phyloP scores from a whole-genome alignment of 2,797 vertebrate genomes.

The Pseudopleuronectes americanus region DNA sequence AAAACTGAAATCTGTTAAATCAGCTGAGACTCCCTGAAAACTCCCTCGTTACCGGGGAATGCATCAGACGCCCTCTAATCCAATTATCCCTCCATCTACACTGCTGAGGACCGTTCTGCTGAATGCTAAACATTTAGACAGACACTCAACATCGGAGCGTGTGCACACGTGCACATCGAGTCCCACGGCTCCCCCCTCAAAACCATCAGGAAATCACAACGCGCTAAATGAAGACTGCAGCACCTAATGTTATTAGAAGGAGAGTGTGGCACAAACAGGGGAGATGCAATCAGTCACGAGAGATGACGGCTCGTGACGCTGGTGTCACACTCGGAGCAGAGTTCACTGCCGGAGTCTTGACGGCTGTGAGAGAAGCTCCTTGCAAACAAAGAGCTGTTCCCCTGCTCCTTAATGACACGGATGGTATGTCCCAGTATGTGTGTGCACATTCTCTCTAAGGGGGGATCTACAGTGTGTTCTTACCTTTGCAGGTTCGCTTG shows the following conservation, averaged over 20 bases:
- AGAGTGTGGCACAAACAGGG: slow-evolving; percentile 28
- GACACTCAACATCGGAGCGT: too few relatives aligned
- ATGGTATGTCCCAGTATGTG: not conserved
- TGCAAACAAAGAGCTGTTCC: slow-evolving; percentile 10
- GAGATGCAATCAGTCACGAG: slow-evolving; percentile 27
- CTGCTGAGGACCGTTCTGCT: too few relatives aligned
- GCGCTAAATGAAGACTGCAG: slow-evolving; percentile 24
- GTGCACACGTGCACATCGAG: not conserved
- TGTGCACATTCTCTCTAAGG: not conserved
- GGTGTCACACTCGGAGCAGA: slow-evolving; percentile 6
- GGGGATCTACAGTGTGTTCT: not conserved
- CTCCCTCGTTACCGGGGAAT: slow-evolving; percentile 20
- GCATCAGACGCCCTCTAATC: slow-evolving; percentile 39
- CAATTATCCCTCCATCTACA: slow-evolving; percentile 46
- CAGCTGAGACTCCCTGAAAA: slow-evolving; percentile 10
- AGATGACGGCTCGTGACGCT: slow-evolving; percentile 29
- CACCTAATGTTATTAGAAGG: slow-evolving; percentile 30
- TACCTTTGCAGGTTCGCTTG: slow-evolving; percentile 93
- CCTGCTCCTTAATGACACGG: not conserved
- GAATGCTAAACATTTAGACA: too few relatives aligned
- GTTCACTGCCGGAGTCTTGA: slow-evolving; percentile 3
- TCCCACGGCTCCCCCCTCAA: slow-evolving; percentile 7
- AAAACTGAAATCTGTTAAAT: not conserved
- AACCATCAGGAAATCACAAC: slow-evolving; percentile 19
- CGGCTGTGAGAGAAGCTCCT: slow-evolving; percentile 6